Evolutionary conservation across 2,797 vertebrate species (phyloP), one percentile per base, ranked within the genome.

Genomic region (Pteronotus mesoamericanus): DNA sequence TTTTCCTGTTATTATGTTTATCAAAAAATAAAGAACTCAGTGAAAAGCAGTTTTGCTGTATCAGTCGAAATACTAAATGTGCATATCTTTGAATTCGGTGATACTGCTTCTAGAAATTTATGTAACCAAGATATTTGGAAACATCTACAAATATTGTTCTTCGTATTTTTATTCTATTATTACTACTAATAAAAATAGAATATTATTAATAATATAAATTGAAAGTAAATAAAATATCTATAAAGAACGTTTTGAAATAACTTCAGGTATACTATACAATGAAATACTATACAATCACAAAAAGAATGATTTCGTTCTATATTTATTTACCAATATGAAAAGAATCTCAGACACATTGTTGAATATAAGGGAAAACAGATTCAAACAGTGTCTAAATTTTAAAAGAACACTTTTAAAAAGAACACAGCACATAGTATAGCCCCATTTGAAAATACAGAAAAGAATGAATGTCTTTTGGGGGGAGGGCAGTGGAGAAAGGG

Each of bases 281-380:
- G 57, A 90, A 92, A 95, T 57, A 72, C 24, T 79, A 66, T 32
- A 39, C 37, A 86, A 77, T 68, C 32, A 91, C 24, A 91, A 88
- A 94, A 96, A 90, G 57, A 80, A 86, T 77, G n/a, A 68, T 72
- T 15, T 57, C 9, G 26, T 82, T 74, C 57, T 46, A 15, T 75
- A n/a, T 55, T 95, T 75, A n/a, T 55, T 95, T 80, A 57, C 32
- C 42, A 80, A 92, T 51, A 80, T 75, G 46, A 78, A 97, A 87
- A 92, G 51, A 93, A 51, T 51, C 42, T 66, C 24, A 94, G 53
- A 61, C 24, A 94, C 16, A 12, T 26, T 78, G 46, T 77, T 71
- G 18, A 75, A 46, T 48, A 9, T 64, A 64, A 96, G 96, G 87
- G 34, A 77, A 91, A 97, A 84, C 21, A 75, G 42, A 85, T 71